Base-by-base conservation (phyloP, 2,888 invertebrate species). In the Ectobius pallidus region DNA sequence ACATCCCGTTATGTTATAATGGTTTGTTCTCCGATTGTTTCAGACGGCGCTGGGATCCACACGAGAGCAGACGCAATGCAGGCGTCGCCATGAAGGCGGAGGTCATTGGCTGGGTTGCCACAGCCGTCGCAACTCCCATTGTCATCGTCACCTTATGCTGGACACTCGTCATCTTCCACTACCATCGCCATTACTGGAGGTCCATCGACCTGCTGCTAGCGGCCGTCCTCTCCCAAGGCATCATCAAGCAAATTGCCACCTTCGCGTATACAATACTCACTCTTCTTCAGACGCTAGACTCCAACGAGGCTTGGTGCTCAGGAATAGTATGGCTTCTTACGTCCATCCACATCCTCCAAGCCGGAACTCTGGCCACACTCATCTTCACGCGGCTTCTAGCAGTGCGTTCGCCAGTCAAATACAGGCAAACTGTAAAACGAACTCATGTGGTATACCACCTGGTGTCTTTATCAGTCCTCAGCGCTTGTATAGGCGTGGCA, bases 401-500 rank as follows among this genome's bases (percentile, higher is more conserved):
- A 4, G 76, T 80, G 16, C 77, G 79, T 42, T 81, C 81, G 78
- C 81, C 81, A 1, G 79, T 80, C 73, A 77, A 78, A 70, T 81
- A 81, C 72, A 78, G 80, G 3, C 78, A 80, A 71, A 78, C 78
- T 30, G 79, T 81, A 9, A 75, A 80, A 4, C 81, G 84, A 14
- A 83, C 84, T 0, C 84, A 84, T 74, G 79, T 85, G 30, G 79
- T 84, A 39, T 87, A 87, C 77, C 87, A 87, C 78, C 77, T 87
- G 69, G 85, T 84, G 71, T 86, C 86, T 65, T 78, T 87, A 72
- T 85, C 85, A 11, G 83, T 85, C 20, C 79, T 87, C 32, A 85
- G 86, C 74, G 83, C 84, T 1, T 84, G 86, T 78, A 86, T 87
- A 1, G 87, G 86, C 0, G 84, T 86, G 0, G 86, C 86, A 16